A percentile compares a stretch with the other conserved stretches of the same genome.
These are phyloP conservation scores for Prolemur simus DNA, from an alignment of 2,113 vertebrate species.

Conservation along the genomic window DNA sequence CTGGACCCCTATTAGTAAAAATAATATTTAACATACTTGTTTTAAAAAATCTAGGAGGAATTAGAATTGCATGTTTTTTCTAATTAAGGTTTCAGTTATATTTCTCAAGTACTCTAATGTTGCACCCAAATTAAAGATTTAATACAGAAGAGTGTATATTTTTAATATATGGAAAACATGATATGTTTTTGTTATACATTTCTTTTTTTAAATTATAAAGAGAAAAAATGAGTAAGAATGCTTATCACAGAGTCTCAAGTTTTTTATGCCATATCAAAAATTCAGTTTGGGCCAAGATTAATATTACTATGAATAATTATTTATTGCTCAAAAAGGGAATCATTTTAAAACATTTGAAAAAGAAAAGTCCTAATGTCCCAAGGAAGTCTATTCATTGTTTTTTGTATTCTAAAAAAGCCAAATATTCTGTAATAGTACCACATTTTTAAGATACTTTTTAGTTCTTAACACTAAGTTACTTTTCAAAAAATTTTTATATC, in stretches of 20 bases:
- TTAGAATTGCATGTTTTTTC: slow-evolving; percentile 14
- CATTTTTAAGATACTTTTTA: slow-evolving; percentile 49
- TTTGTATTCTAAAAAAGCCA: background rate
- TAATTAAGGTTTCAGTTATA: background rate
- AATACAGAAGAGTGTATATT: background rate
- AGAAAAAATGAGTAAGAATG: background rate
- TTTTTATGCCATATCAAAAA: slow-evolving; percentile 19
- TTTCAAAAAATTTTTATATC: background rate
- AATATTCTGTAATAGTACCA: background rate
- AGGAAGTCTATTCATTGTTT: background rate
- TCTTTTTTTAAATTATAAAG: background rate
- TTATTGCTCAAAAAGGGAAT: background rate
- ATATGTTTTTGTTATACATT: background rate
- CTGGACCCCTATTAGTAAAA: slow-evolving; percentile 27
- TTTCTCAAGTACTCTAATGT: slow-evolving; percentile 10
- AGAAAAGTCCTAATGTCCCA: background rate
- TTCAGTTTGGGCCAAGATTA: background rate
- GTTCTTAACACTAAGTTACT: slow-evolving; percentile 48
- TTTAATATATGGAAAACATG: background rate
- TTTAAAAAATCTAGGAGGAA: background rate
- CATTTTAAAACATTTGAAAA: slow-evolving; percentile 3
- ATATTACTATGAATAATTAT: background rate
- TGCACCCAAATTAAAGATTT: slow-evolving; percentile 5
- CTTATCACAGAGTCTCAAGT: background rate
- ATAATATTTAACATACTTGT: background rate